These are phyloP conservation scores for Abrostola tripartita DNA, from an alignment of 2,888 invertebrate species.

Conservation along the genomic window DNA sequence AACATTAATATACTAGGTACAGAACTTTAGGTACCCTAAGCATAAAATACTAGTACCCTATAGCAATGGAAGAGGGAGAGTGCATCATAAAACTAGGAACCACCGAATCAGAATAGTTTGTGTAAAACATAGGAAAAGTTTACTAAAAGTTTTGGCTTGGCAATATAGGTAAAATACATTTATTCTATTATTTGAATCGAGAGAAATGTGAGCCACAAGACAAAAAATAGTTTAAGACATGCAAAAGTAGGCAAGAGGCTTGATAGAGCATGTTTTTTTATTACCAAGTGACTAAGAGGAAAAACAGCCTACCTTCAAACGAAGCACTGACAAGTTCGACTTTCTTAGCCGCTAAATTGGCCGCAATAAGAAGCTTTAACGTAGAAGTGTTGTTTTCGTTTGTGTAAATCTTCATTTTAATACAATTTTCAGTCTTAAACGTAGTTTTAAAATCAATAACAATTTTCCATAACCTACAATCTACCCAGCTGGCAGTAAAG, in stretches of 20 bases:
- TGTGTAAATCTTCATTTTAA: slow-evolving; percentile 91
- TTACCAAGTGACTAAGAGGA: slow-evolving; percentile 20
- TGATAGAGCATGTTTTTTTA: not conserved
- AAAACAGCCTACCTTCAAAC: slow-evolving; percentile 87
- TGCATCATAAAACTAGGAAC: too few relatives aligned
- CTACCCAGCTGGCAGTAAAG: slow-evolving; percentile 54
- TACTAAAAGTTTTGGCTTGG: too few relatives aligned
- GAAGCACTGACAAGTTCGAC: slow-evolving; percentile 88
- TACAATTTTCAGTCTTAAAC: slow-evolving; percentile 57
- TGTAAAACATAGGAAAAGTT: too few relatives aligned
- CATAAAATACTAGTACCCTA: too few relatives aligned
- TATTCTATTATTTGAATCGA: not conserved
- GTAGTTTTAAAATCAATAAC: slow-evolving; percentile 45
- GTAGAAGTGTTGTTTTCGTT: slow-evolving; percentile 93
- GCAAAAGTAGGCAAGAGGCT: slow-evolving; percentile 5
- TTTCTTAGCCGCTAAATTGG: slow-evolving; percentile 89
- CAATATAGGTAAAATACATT: not conserved
- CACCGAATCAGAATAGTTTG: too few relatives aligned
- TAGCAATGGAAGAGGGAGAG: not conserved
- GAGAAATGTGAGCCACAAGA: not conserved
- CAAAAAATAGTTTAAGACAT: slow-evolving; percentile 4
- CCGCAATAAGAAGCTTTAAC: slow-evolving; percentile 92
- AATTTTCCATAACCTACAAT: slow-evolving; percentile 55
- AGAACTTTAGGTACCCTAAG: too few relatives aligned
- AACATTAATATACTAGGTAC: too few relatives aligned